These are phyloP conservation scores for Drosophila suboccidentalis DNA, from an alignment of 2,888 invertebrate species.

Conservation along the genomic window DNA sequence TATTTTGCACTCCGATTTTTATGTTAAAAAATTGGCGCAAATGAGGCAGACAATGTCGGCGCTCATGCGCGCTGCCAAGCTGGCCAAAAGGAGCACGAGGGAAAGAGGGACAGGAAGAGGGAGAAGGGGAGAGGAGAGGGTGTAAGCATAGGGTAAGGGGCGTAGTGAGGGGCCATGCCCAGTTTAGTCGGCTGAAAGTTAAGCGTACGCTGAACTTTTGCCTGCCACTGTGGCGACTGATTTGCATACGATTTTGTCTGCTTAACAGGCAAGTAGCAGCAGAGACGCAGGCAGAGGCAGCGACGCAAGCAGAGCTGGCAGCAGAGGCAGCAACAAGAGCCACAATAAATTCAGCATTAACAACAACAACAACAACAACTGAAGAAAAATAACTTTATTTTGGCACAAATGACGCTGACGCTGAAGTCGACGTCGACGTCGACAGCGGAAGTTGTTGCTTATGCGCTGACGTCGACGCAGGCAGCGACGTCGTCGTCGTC, in stretches of 20 bases:
- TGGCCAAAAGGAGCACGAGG: background rate
- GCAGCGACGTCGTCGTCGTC: conserved; percentile 49
- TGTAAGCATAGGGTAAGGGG: conserved; percentile 1
- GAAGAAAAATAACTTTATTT: conserved; percentile 64
- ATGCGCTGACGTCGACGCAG: conserved; percentile 48
- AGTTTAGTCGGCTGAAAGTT: conserved; percentile 68
- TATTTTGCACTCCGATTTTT: conserved; percentile 72
- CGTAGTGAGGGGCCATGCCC: conserved; percentile 41
- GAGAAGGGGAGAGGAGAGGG: background rate
- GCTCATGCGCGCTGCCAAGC: conserved; percentile 70
- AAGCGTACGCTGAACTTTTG: conserved; percentile 82
- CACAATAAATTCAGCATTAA: conserved; percentile 25
- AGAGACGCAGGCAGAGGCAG: background rate
- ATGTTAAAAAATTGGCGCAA: conserved; percentile 80
- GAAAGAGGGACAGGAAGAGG: conserved; percentile 1
- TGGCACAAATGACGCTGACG: conserved; percentile 62
- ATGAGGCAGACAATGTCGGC: conserved; percentile 82
- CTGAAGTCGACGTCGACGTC: conserved; percentile 35
- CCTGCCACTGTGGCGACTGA: conserved; percentile 65
- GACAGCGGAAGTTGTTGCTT: conserved; percentile 71
- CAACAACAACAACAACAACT: conserved; percentile 4
- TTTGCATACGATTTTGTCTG: conserved; percentile 82
- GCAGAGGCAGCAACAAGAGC: conserved; percentile 7
- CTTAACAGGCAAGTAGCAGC: conserved; percentile 49
- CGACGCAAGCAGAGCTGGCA: background rate